Evolutionary conservation across 2,113 vertebrate genomes (phyloP), one percentile per base, ranked within the genome.

Genomic region (Podarcis raffonei): DNA sequence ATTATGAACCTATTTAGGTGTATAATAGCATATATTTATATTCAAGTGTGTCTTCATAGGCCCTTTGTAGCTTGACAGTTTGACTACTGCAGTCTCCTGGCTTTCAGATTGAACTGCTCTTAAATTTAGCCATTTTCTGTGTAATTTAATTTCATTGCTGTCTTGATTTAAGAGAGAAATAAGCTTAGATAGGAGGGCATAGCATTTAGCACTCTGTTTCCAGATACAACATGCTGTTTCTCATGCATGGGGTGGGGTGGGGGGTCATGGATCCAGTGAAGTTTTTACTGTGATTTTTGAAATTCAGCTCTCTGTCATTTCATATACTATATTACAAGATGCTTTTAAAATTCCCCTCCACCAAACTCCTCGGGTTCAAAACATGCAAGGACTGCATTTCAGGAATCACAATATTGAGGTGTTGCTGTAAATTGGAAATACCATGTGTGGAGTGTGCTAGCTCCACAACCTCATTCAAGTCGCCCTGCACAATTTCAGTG

Each of bases 141-240:
- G 66, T 86, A 30, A n/a, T 4, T 9, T 42, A 18, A 3, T 37
- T 87, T 85, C 53, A 7, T 59, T 82, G 8, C 62, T 39, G 25
- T 86, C 16, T 39, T 62, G 48, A 23, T 1, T 85, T 72, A 42
- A 74, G 35, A 32, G 32, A 74, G 27, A 32, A 25, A 12, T 76
- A 6, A 12, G 81, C 53, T 74, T 42, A 74, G 75, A 30, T 13
- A 72, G 25, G 83, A 59, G 57, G 25, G 7, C 42, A 74, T 84
- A 53, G 71, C 16, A 69, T 0, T 87, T 89, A 91, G 66, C 84
- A 30, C 85, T 92, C 18, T 88, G 16, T 8, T 68, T 86, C 16
- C 76, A 84, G 16, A 35, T 77, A 39, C 20, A 83, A 30, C 15
- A 66, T 16, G 37, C 22, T 23, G 35, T 37, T 59, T 76, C 23